phyloP scores from a whole-genome alignment of 1,140 invertebrate species.

The Lepidotrigona ventralis region DNA sequence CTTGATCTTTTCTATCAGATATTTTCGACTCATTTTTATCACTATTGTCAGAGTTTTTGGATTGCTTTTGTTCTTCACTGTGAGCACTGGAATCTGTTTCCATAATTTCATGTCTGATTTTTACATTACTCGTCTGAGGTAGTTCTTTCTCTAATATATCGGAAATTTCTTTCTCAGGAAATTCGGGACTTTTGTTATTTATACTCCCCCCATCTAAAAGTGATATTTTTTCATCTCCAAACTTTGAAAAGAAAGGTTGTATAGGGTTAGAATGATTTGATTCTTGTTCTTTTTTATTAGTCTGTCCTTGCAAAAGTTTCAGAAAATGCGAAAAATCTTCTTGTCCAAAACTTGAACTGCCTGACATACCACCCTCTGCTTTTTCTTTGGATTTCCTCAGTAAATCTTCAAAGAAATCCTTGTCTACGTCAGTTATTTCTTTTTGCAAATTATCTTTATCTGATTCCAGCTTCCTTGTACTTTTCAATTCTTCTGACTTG shows the following conservation, averaged over 20 bases:
- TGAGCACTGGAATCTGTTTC: constrained; percentile 55
- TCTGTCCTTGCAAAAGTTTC: constrained; percentile 73
- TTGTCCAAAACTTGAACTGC: constrained; percentile 75
- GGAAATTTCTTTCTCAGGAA: constrained; percentile 73
- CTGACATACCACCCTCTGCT: constrained; percentile 70
- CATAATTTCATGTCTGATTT: constrained; percentile 52
- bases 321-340: constrained; percentile 78
- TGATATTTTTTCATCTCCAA: neutral
- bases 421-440: constrained; percentile 78
- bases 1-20: constrained; percentile 6
- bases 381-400: constrained; percentile 72
- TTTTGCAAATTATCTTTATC: constrained; percentile 75
- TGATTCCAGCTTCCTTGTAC: constrained; percentile 57
- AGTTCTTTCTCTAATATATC: constrained; percentile 71
- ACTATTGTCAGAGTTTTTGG: constrained; percentile 6
- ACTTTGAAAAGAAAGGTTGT: constrained; percentile 24
- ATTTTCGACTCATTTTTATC: constrained; percentile 37
- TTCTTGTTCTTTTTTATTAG: constrained; percentile 58
- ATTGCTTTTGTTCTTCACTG: constrained; percentile 13
- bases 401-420: constrained; percentile 76
- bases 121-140: constrained; percentile 14
- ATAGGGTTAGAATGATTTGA: constrained; percentile 33
- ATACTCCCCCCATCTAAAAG: constrained; percentile 12
- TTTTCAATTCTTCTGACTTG: constrained; percentile 69
- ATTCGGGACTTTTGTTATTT: constrained; percentile 62